phyloP scores from a whole-genome alignment of 2,888 invertebrate genomes.

The Magallana nippona region DNA sequence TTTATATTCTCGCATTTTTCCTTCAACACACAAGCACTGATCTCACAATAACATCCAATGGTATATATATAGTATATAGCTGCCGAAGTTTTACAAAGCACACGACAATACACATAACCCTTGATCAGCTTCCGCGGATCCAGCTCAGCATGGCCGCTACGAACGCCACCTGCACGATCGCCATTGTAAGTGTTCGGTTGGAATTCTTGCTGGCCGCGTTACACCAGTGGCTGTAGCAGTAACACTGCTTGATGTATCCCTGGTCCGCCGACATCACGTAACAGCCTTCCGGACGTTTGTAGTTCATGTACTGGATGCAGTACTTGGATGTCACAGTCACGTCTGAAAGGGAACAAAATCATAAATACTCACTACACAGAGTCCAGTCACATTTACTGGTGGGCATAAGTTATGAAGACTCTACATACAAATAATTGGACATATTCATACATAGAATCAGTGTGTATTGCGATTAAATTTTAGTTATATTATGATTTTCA shows the following conservation, averaged over 20 bases:
- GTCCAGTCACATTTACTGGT: too few species aligned
- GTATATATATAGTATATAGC: not conserved
- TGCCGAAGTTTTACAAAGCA: too few species aligned
- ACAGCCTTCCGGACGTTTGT: conserved; percentile 59
- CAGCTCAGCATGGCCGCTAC: not conserved
- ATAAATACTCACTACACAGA: too few species aligned
- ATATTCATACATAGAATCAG: too few species aligned
- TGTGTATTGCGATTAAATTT: too few species aligned
- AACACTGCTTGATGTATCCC: conserved; percentile 67
- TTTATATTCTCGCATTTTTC: too few species aligned
- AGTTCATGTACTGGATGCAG: conserved; percentile 56
- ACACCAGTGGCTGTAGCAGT: conserved; percentile 64
- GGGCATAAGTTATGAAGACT: too few species aligned
- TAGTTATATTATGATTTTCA: too few species aligned
- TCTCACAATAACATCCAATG: not conserved
- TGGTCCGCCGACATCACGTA: conserved; percentile 61
- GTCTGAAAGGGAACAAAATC: conserved; percentile 52
- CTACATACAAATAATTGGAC: too few species aligned
- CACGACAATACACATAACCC: too few species aligned
- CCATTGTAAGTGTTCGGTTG: conserved; percentile 35
- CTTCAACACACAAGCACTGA: too few species aligned
- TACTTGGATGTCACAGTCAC: conserved; percentile 60
- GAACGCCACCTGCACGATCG: not conserved
- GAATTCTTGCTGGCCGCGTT: conserved; percentile 51
- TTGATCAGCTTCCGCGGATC: not conserved